Conservation (phyloP, 30 jellyfish, hydroid and myxozoan species). For the Catostylus mosaicus region DNA sequence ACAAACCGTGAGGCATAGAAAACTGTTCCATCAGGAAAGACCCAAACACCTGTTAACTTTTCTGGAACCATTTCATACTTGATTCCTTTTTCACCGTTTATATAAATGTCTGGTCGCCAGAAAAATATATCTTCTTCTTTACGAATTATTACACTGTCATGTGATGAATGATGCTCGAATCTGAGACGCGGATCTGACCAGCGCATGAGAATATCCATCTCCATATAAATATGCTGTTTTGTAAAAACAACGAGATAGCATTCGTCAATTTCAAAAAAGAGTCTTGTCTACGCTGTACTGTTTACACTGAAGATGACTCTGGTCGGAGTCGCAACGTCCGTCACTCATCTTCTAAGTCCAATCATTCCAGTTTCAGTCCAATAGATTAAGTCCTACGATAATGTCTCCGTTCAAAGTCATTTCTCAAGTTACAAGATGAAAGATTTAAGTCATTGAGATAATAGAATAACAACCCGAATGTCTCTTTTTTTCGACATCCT, state of each 20-base stretch:
- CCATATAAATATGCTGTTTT: slow-evolving; percentile 30
- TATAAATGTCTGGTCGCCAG: slow-evolving; percentile 62
- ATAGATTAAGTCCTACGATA: too few species aligned
- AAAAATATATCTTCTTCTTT: slow-evolving; percentile 12
- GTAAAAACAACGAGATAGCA: not conserved
- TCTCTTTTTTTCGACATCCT: too few species aligned
- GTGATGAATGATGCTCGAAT: not conserved
- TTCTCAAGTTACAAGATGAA: too few species aligned
- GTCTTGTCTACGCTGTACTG: too few species aligned
- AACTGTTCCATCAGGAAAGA: slow-evolving; percentile 43
- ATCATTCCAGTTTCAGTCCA: too few species aligned
- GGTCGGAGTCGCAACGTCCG: too few species aligned
- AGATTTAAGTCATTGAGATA: too few species aligned
- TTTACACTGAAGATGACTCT: too few species aligned
- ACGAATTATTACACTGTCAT: slow-evolving; percentile 1
- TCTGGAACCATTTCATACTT: slow-evolving; percentile 39
- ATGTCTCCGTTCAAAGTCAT: too few species aligned
- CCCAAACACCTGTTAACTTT: slow-evolving; percentile 37
- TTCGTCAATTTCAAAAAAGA: too few species aligned
- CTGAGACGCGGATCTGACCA: slow-evolving; percentile 44
- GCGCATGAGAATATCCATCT: slow-evolving; percentile 6
- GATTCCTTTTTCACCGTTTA: slow-evolving; percentile 27
- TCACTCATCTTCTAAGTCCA: too few species aligned
- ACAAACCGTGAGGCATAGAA: slow-evolving; percentile 21
- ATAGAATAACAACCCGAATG: too few species aligned